Conservation (phyloP, 2,888 invertebrate species). For the Dugesia japonica region DNA sequence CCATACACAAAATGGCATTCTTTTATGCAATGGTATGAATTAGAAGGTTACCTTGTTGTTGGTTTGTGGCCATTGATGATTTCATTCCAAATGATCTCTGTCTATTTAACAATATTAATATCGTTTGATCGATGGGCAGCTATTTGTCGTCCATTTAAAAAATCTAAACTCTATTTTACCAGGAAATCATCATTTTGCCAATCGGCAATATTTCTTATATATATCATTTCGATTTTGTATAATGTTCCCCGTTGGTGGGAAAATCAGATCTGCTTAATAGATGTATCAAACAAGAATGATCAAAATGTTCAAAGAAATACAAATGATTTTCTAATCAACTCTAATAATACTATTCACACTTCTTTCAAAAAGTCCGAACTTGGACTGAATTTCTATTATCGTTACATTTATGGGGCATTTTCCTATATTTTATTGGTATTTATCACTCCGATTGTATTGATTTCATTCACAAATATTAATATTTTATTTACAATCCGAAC, state of each 20-base stretch:
- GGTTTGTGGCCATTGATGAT: conserved; percentile 9
- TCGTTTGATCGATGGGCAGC: neutral
- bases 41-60: neutral
- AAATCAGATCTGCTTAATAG: neutral
- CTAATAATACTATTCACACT: neutral
- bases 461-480: neutral
- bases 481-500: neutral
- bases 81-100: neutral
- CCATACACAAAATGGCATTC: neutral
- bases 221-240: neutral
- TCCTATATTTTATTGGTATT: neutral
- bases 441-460: neutral
- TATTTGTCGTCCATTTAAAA: neutral
- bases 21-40: neutral
- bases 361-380: neutral
- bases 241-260: conserved; percentile 5
- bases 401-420: neutral
- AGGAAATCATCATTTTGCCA: neutral
- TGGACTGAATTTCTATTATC: neutral
- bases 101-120: neutral
- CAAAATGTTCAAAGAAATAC: too few species aligned
- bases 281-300: neutral
- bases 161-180: conserved; percentile 7
- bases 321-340: neutral
- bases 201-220: neutral